A percentile compares a stretch with the other conserved stretches of the same genome.
Evolutionary conservation across 2,888 invertebrate species (phyloP).

Genomic region (Acleris cristana): DNA sequence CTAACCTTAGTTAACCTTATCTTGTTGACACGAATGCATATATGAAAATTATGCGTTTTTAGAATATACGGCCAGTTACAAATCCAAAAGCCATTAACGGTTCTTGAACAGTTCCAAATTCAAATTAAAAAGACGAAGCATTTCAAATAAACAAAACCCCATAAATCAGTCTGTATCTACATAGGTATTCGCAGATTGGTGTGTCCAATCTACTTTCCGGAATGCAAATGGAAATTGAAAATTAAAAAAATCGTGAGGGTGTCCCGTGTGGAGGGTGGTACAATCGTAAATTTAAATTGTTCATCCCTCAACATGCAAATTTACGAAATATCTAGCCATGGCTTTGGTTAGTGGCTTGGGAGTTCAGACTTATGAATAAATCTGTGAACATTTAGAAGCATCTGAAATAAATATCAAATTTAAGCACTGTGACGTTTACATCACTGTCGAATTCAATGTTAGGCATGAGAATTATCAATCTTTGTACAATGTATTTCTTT

Average conservation of each 20-base stretch:
- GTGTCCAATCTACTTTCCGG: slow-evolving; percentile 46
- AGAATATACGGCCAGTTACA: no score
- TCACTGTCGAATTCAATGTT: not conserved
- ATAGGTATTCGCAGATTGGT: slow-evolving; percentile 50
- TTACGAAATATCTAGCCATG: slow-evolving; percentile 53
- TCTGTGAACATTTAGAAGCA: slow-evolving; percentile 26
- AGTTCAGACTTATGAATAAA: slow-evolving; percentile 43
- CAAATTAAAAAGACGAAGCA: slow-evolving; percentile 34
- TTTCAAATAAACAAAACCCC: slow-evolving; percentile 35
- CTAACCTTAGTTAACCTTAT: no score
- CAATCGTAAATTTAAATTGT: slow-evolving; percentile 83
- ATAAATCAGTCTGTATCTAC: slow-evolving; percentile 41
- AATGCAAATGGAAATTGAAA: slow-evolving; percentile 83
- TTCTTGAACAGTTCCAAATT: slow-evolving; percentile 23
- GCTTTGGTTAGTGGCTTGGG: slow-evolving; percentile 62
- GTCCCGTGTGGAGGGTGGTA: slow-evolving; percentile 67
- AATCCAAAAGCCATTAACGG: slow-evolving; percentile 16
- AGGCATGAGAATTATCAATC: not conserved
- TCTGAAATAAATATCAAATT: not conserved
- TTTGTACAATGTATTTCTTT: not conserved
- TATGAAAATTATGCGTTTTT: no score
- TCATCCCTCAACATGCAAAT: slow-evolving; percentile 81
- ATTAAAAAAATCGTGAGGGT: slow-evolving; percentile 81
- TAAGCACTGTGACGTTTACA: no score
- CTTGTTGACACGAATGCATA: no score